Base-by-base conservation (phyloP, 2,888 invertebrate species). In the Cataglyphis livida region DNA sequence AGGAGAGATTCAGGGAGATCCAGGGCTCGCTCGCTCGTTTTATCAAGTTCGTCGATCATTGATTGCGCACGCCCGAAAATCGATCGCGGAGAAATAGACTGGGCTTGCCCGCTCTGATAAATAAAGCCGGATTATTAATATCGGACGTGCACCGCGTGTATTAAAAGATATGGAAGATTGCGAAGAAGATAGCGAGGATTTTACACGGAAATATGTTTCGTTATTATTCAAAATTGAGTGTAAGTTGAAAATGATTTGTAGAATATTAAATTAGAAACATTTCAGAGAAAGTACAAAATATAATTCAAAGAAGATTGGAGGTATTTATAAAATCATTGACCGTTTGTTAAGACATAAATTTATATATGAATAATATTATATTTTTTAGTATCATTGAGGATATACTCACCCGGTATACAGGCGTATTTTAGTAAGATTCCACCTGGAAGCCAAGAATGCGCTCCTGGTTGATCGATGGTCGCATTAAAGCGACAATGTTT, bases 401-500 rank as follows among this genome's bases (percentile, higher is more conserved):
- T 32, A 21, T 7, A 81, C 90, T 96, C 94, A 97, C 97, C 97
- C 94, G 97, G 96, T 94, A 97, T 96, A 92, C 97, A 97, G 83
- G 97, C 97, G 92, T 97, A 97, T 94, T 97, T 97, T 41, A 97
- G 95, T 86, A 95, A 96, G 61, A 97, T 95, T 74, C 96, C 95
- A 82, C 97, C 97, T n/a, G 96, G 95, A 48, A 96, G 95, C 96
- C 97, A 97, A 81, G 95, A 94, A 82, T 95, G 95, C 0, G 96
- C 95, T 25, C 96, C 96, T 0, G 96, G 96, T 93, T 96, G 96
- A 94, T 97, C 97, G 89, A 96, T 95, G 0, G 95, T 94, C 84
- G 97, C 94, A 83, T 96, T 95, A 92, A 97, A 97, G 91, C 96
- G 97, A 94, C 97, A 97, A 92, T 97, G 96, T 91, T 97, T 97